A percentile compares a stretch with the other conserved stretches of the same genome.
These are phyloP conservation scores for Plectus sambesii DNA, from an alignment of 1,140 invertebrate genomes.

Conservation along the genomic window DNA sequence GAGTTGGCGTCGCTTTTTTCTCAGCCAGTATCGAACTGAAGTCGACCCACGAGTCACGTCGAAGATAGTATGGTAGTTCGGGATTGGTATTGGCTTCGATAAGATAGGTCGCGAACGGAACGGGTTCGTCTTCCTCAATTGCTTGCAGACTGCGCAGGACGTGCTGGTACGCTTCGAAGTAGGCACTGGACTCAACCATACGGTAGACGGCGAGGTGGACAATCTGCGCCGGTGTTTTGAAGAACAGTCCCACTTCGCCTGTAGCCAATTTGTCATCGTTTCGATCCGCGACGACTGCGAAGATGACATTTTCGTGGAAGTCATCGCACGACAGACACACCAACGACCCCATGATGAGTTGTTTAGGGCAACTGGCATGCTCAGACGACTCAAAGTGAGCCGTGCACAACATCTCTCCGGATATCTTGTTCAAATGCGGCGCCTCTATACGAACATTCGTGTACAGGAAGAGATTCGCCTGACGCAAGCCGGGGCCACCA, in stretches of 20 bases:
- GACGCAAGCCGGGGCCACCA: background rate
- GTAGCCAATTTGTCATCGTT: slow-evolving; percentile 47
- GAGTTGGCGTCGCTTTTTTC: too few species aligned
- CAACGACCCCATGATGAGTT: slow-evolving; percentile 62
- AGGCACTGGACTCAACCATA: slow-evolving; percentile 51
- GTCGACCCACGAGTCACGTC: background rate
- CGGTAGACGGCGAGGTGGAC: slow-evolving; percentile 19
- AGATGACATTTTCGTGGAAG: slow-evolving; percentile 56
- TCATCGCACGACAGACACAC: slow-evolving; percentile 59
- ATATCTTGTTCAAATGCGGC: slow-evolving; percentile 3
- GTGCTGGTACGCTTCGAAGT: slow-evolving; percentile 51
- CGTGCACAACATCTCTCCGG: slow-evolving; percentile 15
- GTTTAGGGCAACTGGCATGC: slow-evolving; percentile 43
- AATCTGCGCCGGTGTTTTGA: slow-evolving; percentile 32
- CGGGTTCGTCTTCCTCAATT: slow-evolving; percentile 30
- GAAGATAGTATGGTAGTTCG: slow-evolving; percentile 14
- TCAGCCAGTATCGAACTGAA: slow-evolving; percentile 32
- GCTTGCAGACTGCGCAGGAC: slow-evolving; percentile 46
- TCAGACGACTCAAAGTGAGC: slow-evolving; percentile 7
- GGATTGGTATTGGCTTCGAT: slow-evolving; percentile 24
- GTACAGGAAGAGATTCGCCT: slow-evolving; percentile 9
- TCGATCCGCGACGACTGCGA: slow-evolving; percentile 57
- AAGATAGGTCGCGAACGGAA: slow-evolving; percentile 46
- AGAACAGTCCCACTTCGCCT: slow-evolving; percentile 51
- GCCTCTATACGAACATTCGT: slow-evolving; percentile 5